These are phyloP conservation scores for Tragelaphus buxtoni DNA, from an alignment of 2,113 vertebrate species.

Conservation along the genomic window DNA sequence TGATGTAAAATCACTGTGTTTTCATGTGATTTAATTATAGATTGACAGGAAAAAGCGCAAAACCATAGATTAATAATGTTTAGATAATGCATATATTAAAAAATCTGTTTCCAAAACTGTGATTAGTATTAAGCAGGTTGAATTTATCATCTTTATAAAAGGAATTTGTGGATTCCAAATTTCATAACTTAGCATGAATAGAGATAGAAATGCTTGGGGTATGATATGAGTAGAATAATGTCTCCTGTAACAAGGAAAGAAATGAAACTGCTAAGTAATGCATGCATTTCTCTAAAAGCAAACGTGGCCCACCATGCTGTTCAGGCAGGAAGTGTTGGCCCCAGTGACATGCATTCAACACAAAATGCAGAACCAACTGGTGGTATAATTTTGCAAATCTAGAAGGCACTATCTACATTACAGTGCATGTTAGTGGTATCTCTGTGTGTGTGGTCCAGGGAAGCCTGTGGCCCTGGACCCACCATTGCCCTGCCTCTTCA, in stretches of 20 bases:
- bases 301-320: not conserved
- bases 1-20: conserved; percentile 81
- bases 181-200: conserved; percentile 73
- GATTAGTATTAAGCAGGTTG: conserved; percentile 82
- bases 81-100: conserved; percentile 77
- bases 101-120: conserved; percentile 77
- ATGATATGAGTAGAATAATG: conserved; percentile 63
- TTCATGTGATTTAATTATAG: conserved; percentile 84
- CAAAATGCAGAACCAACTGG: not conserved
- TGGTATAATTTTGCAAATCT: rapidly evolving
- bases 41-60: conserved; percentile 79
- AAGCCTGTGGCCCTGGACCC: not conserved
- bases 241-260: not conserved
- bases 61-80: conserved; percentile 81
- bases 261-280: not conserved
- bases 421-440: too few relatives aligned
- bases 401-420: not conserved
- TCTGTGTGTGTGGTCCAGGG: not conserved
- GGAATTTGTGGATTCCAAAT: conserved; percentile 78
- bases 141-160: conserved; percentile 71
- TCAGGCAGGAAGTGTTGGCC: not conserved
- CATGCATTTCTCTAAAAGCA: not conserved
- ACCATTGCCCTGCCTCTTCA: not conserved
- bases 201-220: conserved; percentile 65
- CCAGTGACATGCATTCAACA: not conserved